These are phyloP conservation scores for Noctua janthina DNA, from an alignment of 2,888 invertebrate genomes.

Conservation along the genomic window DNA sequence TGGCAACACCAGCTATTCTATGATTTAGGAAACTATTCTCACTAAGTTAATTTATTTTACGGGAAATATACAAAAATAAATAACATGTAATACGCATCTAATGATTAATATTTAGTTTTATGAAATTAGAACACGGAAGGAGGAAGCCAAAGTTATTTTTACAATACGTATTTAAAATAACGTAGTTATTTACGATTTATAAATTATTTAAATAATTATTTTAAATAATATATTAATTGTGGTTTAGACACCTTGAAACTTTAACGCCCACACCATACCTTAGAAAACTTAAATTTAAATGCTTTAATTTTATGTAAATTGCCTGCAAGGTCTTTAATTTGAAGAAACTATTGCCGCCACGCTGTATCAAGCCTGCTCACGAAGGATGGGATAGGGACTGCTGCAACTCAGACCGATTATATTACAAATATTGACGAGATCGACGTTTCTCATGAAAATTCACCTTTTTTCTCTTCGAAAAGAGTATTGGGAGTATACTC, in stretches of 20 bases:
- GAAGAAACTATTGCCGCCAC: no score
- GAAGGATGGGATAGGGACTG: no score
- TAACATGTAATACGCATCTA: neutral
- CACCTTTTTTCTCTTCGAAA: no score
- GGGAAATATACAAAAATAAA: slow-evolving; percentile 3
- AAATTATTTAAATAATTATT: neutral
- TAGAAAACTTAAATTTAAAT: no score
- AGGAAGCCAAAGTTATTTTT: slow-evolving; percentile 45
- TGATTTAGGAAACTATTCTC: slow-evolving; percentile 12
- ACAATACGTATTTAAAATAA: neutral
- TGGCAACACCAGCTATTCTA: slow-evolving; percentile 5
- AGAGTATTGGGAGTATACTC: no score
- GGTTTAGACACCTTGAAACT: slow-evolving; percentile 1
- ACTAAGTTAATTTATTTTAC: slow-evolving; percentile 14
- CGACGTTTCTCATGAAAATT: no score
- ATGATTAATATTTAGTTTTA: slow-evolving; percentile 2
- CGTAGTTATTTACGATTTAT: slow-evolving; percentile 12
- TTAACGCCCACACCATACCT: neutral
- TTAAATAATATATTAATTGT: neutral
- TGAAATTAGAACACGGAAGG: neutral
- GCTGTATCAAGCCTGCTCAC: no score
- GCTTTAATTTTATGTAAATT: neutral
- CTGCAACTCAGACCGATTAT: no score
- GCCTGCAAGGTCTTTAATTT: no score
- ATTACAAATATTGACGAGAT: no score